phyloP scores from a whole-genome alignment of 2,888 invertebrate species.

The Epinotia brunnichana region DNA sequence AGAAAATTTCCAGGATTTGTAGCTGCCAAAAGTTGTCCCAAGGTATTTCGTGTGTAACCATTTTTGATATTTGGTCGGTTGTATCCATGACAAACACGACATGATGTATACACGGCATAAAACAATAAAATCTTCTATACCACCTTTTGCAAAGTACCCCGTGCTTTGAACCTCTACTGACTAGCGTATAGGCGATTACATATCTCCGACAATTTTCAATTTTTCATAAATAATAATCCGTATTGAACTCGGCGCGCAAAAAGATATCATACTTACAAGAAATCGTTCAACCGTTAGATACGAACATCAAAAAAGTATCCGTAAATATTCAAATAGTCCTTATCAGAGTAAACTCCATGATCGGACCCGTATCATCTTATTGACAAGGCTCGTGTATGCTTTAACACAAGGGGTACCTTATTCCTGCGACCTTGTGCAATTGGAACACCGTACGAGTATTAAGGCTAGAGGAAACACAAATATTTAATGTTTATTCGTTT shows the following conservation, averaged over 20 bases:
- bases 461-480: conserved; percentile 32
- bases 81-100: too few relatives aligned
- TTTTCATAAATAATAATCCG: background rate
- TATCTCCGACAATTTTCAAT: too few relatives aligned
- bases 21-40: too few relatives aligned
- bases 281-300: conserved; percentile 10
- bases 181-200: too few relatives aligned
- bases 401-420: conserved; percentile 27
- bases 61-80: too few relatives aligned
- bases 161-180: too few relatives aligned
- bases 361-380: conserved; percentile 21
- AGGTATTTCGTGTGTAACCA: too few relatives aligned
- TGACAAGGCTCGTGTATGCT: conserved; percentile 15
- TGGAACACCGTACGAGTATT: conserved; percentile 35
- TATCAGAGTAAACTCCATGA: conserved; percentile 35
- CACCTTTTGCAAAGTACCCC: too few relatives aligned
- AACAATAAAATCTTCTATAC: too few relatives aligned
- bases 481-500: conserved; percentile 18
- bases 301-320: conserved; percentile 13
- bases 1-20: too few relatives aligned
- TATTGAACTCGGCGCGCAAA: conserved; percentile 15
- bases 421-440: conserved; percentile 27
- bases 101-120: too few relatives aligned
- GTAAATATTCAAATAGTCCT: conserved; percentile 30
- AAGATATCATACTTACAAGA: background rate